These are phyloP conservation scores for Dromaius novaehollandiae DNA, from an alignment of 2,113 vertebrate species.

Conservation along the genomic window DNA sequence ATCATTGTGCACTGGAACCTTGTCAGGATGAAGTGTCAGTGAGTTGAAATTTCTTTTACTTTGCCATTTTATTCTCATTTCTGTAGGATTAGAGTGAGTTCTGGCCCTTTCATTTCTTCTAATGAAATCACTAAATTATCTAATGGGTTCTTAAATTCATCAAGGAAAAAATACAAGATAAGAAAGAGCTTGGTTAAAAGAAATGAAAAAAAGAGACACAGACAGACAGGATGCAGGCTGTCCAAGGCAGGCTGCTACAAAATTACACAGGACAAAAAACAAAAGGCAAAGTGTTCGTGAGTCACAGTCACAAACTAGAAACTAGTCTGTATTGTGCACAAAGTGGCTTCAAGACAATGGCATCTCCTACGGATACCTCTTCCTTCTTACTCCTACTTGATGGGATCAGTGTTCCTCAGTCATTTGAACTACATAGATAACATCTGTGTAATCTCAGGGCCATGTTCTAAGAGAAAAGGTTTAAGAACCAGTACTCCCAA, in stretches of 20 bases:
- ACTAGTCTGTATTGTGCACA: not conserved
- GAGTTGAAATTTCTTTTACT: not conserved
- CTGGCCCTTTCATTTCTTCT: not conserved
- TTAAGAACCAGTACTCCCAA: not conserved
- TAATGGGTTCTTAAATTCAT: not conserved
- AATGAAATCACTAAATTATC: not conserved
- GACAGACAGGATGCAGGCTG: not conserved
- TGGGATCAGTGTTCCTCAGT: not conserved
- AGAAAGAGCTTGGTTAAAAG: not conserved
- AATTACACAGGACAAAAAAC: not conserved
- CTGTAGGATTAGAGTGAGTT: not conserved
- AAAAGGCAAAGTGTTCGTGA: not conserved
- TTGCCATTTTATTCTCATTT: not conserved
- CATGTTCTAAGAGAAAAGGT: not conserved
- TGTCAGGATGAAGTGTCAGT: not conserved
- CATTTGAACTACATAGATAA: not conserved
- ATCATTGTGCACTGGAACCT: not conserved
- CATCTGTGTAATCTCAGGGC: not conserved
- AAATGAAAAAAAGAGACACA: not conserved
- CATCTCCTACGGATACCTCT: not conserved
- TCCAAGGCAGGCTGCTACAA: not conserved
- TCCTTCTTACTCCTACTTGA: not conserved
- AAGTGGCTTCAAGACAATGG: fast-evolving
- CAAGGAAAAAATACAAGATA: not conserved
- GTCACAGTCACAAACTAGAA: not conserved